Percentiles rank a stretch among this genome's conserved stretches.
phyloP scores from a whole-genome alignment of 2,888 invertebrate species.

The Cephus runcator region DNA sequence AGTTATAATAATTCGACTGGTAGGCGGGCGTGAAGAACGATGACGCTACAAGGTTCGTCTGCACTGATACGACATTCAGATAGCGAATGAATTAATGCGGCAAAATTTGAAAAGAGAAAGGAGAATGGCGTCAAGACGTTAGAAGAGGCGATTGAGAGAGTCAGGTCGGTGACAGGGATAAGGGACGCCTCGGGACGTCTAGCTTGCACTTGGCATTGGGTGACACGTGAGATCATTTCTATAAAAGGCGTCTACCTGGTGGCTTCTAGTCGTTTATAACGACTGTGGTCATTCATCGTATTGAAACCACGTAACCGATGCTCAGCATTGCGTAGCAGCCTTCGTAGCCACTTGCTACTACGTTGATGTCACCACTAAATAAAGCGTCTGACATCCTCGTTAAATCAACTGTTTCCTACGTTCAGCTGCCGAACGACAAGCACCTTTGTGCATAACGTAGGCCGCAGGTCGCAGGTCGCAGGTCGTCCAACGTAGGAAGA shows the following conservation, averaged over 20 bases:
- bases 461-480: not conserved
- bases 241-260: slow-evolving; percentile 27
- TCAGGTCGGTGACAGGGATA: not conserved
- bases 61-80: not conserved
- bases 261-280: not conserved
- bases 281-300: not conserved
- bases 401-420: not conserved
- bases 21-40: not conserved
- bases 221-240: slow-evolving; percentile 47
- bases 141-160: not conserved
- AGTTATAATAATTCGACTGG: not conserved
- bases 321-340: slow-evolving; percentile 31
- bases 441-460: not conserved
- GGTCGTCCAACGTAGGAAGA: not conserved
- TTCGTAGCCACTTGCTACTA: slow-evolving; percentile 43
- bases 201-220: slow-evolving; percentile 40
- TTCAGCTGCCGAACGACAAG: not conserved
- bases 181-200: slow-evolving; percentile 7
- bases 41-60: not conserved
- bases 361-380: slow-evolving; percentile 57
- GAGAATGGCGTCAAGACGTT: not conserved
- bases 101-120: not conserved
- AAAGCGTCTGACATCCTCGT: slow-evolving; percentile 43
- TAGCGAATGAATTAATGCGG: not conserved
- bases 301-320: not conserved